Evolutionary conservation across 2,797 vertebrate genomes (phyloP), one percentile per base, ranked within the genome.

Genomic region (Dermochelys coriacea): DNA sequence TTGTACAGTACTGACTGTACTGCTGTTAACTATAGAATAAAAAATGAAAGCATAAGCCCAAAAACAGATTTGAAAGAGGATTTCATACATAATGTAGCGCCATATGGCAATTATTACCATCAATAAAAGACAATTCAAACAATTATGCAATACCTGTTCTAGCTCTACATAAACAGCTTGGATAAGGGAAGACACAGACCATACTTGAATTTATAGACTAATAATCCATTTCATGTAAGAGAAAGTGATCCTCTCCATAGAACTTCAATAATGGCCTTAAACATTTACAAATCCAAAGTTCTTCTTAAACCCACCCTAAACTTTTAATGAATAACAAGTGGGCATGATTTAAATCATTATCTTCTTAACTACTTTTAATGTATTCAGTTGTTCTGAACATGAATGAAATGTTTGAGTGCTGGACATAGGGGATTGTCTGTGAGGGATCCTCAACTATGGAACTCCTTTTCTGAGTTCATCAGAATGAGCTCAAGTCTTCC

Each of bases 341-440:
- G 47, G 15, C 4, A 82, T 34, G 50, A 61, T 4, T 54, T 88
- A 19, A 59, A 3, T 41, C 74, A 78, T 55, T 71, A 5, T 37
- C 12, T 82, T 5, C 1, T 27, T 71, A 52, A 9, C 3, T 5
- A 41, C 68, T 77, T 31, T 45, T 84, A 71, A n/a, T 37, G 4
- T 34, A 45, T 45, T 41, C 41, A 47, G 25, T 75, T 75, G 41
- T 74, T 74, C 37, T 47, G 12, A 75, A 4, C 27, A 49, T 61
- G 34, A 25, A 52, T 2, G 5, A 68, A 83, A 61, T 6, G 47
- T 25, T 21, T 14, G 41, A n/a, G 1, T 74, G 37, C 0, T 0
- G 23, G 5, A 89, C 6, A 27, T 71, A 37, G 8, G 34, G 45
- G 0, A 64, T 85, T 89, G 61, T 84, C 80, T 8, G 64, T 6